Base-by-base conservation (phyloP, 2,888 invertebrate species). In the Coleophora flavipennella region DNA sequence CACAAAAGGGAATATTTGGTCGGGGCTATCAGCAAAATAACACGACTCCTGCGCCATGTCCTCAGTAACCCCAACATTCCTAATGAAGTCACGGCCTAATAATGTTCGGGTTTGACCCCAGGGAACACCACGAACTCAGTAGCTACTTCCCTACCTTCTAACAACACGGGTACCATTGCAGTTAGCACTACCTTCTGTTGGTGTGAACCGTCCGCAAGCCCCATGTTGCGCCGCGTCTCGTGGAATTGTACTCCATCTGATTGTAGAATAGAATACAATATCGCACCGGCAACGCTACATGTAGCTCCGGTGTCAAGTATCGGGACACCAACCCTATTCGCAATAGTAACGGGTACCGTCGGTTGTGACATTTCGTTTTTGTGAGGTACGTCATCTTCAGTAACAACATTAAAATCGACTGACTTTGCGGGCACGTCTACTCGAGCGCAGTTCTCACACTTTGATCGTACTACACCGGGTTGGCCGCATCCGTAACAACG, bases 1-100 rank as follows among this genome's bases (percentile, higher is more conserved):
- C 3, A 72, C 11, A 1, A 50, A 47, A 33, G 33, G 33, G 13
- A 33, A 33, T 27, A 8, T 27, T 27, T 27, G 27, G 9, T 27
- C 7, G 7, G 27, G 27, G 27, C 27, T 27, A 9, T 27, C 27
- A 6, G 27, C 6, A 27, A 27, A 27, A 27, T 27, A 27, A 6
- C 27, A 27, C 27, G 27, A 27, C 27, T 27, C 27, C 27, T 27
- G 27, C 7, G 27, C 27, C 9, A 27, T 27, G 9, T 6, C 9
- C 27, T 8, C 6, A 6, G 27, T 27, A 9, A 27, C 27, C 7
- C 27, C 9, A 6, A 9, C 27, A 27, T 27, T 9, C 6, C 27
- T 6, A 9, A 27, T 27, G 27, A 27, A 27, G 27, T 27, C 27
- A 9, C 27, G 27, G 27, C 27, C 27, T 27, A 27, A 27, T 9